phyloP scores from a whole-genome alignment of 2,888 invertebrate genomes.

The Eucera pruinosa region DNA sequence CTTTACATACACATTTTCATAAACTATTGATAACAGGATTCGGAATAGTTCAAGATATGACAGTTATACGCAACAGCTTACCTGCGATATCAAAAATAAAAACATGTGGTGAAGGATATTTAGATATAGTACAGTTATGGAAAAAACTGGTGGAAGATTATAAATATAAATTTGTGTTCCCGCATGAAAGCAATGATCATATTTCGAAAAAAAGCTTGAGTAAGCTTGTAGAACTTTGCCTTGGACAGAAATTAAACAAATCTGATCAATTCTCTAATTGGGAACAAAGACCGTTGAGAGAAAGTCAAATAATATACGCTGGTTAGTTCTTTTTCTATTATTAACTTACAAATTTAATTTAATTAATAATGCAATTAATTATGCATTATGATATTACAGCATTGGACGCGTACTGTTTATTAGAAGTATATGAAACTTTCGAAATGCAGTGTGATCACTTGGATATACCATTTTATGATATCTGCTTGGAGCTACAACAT shows the following conservation, averaged over 20 bases:
- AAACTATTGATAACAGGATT: conserved; percentile 84
- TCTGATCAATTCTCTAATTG: conserved; percentile 97
- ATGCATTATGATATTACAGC: conserved; percentile 85
- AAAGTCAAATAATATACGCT: conserved; percentile 92
- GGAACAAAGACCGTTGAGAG: conserved; percentile 92
- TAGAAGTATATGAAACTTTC: conserved; percentile 91
- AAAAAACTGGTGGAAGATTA: conserved; percentile 86
- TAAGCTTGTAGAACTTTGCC: conserved; percentile 90
- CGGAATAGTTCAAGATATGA: conserved; percentile 86
- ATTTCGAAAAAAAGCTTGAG: conserved; percentile 89
- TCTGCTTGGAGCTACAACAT: conserved; percentile 86
- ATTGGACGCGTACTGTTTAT: conserved; percentile 93
- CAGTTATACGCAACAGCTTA: conserved; percentile 87
- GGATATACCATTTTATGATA: conserved; percentile 87
- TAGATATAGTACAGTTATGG: conserved; percentile 88
- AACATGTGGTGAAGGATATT: conserved; percentile 85
- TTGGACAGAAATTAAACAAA: conserved; percentile 92
- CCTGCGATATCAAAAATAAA: conserved; percentile 85
- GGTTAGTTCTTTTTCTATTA: conserved; percentile 79
- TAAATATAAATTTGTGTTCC: conserved; percentile 85
- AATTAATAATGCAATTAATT: conserved; percentile 27
- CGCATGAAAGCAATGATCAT: conserved; percentile 85
- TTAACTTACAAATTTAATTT: conserved; percentile 4
- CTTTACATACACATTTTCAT: conserved; percentile 7
- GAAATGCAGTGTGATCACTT: conserved; percentile 85